Evolutionary conservation across 2,113 vertebrate genomes (phyloP).

Genomic region (Lonchura striata): DNA sequence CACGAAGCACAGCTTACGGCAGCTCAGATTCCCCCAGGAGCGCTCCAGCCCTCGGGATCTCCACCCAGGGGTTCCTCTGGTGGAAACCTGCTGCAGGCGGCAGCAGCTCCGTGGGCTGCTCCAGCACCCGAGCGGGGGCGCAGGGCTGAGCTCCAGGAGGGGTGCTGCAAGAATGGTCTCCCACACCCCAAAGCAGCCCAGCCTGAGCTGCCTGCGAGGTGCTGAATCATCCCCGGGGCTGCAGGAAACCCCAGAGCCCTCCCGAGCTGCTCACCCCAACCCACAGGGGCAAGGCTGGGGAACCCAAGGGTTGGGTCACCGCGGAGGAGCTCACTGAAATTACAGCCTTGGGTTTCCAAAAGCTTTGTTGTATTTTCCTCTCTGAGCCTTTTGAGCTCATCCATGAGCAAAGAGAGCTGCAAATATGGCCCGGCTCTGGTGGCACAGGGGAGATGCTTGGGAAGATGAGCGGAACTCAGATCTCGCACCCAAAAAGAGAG

Average conservation of each 20-base stretch:
- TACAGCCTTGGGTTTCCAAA: neutral
- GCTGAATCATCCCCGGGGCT: neutral
- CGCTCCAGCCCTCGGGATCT: neutral
- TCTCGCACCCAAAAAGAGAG: neutral
- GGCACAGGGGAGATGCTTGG: neutral
- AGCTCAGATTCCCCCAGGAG: neutral
- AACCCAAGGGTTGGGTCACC: neutral
- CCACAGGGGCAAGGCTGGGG: neutral
- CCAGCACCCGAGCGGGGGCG: accelerated
- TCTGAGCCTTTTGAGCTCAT: neutral
- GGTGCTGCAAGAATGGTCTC: neutral
- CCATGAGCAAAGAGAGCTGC: neutral
- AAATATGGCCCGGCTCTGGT: neutral
- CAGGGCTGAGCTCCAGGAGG: neutral
- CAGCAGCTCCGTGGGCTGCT: accelerated
- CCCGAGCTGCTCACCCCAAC: neutral
- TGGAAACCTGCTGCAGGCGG: neutral
- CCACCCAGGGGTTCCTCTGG: neutral
- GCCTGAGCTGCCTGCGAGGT: neutral
- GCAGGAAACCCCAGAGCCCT: neutral
- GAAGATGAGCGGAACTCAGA: neutral
- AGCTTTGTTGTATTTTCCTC: neutral
- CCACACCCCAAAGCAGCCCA: accelerated
- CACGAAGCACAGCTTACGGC: neutral
- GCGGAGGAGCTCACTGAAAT: neutral